Percentiles rank a stretch among this genome's conserved stretches.
These are phyloP conservation scores for Heliopora coerulea DNA, from an alignment of 92 coral and sea anemone genomes.

Conservation along the genomic window DNA sequence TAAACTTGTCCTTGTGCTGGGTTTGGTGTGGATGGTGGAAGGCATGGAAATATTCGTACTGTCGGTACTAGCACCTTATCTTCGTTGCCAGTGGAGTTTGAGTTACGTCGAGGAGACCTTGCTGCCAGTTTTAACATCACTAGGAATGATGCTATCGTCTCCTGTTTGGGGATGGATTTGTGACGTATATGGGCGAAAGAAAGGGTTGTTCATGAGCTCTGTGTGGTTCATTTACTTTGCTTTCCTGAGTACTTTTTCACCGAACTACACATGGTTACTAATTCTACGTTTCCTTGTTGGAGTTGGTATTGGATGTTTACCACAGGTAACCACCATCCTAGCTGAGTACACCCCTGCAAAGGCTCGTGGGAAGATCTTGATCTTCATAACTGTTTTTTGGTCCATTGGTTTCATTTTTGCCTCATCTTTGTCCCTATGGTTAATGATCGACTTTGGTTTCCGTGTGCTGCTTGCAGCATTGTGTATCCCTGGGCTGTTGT, in stretches of 20 bases:
- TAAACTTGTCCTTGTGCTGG: conserved; percentile 54
- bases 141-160: conserved; percentile 57
- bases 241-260: conserved; percentile 61
- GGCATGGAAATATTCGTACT: conserved; percentile 62
- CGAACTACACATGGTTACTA: conserved; percentile 54
- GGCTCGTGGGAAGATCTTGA: conserved; percentile 41
- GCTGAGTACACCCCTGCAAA: conserved; percentile 37
- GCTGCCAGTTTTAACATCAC: conserved; percentile 42
- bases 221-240: conserved; percentile 63
- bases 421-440: conserved; percentile 26
- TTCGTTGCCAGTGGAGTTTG: conserved; percentile 60
- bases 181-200: conserved; percentile 59
- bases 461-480: conserved; percentile 38
- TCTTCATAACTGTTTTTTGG: conserved; percentile 47
- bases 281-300: conserved; percentile 59
- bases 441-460: conserved; percentile 31
- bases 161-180: conserved; percentile 64
- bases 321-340: conserved; percentile 41
- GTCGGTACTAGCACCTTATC: conserved; percentile 57
- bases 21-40: conserved; percentile 59
- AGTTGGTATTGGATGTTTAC: conserved; percentile 56
- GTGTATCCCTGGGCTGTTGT: conserved; percentile 26
- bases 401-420: conserved; percentile 42
- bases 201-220: conserved; percentile 53
- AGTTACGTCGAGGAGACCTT: conserved; percentile 48